Percentiles rank a stretch among this genome's conserved stretches.
These are phyloP conservation scores for Oryzias woworae DNA, from an alignment of 2,113 vertebrate genomes.

Conservation along the genomic window DNA sequence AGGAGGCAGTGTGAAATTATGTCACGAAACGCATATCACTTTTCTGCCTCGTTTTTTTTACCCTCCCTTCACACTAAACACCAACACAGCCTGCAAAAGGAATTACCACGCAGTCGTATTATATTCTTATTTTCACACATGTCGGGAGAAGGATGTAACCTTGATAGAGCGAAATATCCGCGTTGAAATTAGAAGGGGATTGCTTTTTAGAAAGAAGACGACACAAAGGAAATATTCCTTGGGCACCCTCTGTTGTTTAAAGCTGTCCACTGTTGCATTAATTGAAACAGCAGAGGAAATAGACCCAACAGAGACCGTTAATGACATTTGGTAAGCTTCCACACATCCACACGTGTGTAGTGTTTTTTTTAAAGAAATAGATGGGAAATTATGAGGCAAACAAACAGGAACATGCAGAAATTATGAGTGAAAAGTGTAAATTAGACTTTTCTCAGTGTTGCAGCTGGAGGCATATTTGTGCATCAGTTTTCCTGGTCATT, in stretches of 20 bases:
- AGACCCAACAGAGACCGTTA: slow-evolving; percentile 23
- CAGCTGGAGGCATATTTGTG: background rate
- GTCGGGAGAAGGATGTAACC: background rate
- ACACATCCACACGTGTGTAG: slow-evolving; percentile 27
- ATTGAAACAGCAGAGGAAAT: slow-evolving; percentile 38
- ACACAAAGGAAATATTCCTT: slow-evolving; percentile 25
- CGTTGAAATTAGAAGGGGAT: slow-evolving; percentile 1
- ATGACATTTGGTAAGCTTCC: slow-evolving; percentile 25
- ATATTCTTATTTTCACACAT: slow-evolving; percentile 10
- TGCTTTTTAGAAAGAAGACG: slow-evolving; percentile 12
- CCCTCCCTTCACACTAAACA: background rate
- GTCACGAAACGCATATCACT: slow-evolving; percentile 23
- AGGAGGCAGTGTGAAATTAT: background rate
- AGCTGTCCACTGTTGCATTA: slow-evolving; percentile 37
- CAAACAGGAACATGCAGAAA: background rate
- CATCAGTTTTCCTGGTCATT: background rate
- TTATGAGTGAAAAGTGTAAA: background rate
- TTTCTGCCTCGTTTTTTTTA: background rate
- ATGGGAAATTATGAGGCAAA: background rate
- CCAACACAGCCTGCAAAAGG: slow-evolving; percentile 5
- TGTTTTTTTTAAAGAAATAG: slow-evolving; percentile 25
- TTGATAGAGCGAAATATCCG: slow-evolving; percentile 7
- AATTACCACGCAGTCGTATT: slow-evolving; percentile 1
- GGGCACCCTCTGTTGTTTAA: slow-evolving; percentile 15
- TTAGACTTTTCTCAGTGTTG: background rate